Evolutionary conservation across 2,113 vertebrate genomes (phyloP).

Genomic region (Taurulus bubalis): DNA sequence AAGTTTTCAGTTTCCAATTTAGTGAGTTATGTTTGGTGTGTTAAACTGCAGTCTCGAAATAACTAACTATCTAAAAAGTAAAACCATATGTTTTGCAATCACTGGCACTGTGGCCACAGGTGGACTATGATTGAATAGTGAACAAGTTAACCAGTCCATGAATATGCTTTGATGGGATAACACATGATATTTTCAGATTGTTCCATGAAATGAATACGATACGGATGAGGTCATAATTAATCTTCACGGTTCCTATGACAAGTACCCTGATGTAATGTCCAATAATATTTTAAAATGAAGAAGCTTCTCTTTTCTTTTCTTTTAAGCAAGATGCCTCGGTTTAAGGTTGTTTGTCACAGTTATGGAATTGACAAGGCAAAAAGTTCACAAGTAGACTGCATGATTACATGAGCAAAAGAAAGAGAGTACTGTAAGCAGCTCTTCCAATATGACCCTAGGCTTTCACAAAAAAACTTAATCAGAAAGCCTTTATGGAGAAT

Average conservation of each 20-base stretch:
- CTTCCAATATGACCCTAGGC: constrained; percentile 2
- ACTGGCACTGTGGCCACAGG: not conserved
- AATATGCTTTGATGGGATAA: not conserved
- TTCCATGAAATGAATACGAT: not conserved
- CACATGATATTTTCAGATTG: not conserved
- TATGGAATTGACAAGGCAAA: not conserved
- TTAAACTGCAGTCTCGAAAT: not conserved
- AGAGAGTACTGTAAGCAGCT: not conserved
- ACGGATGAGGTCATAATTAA: not conserved
- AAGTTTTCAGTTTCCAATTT: not conserved
- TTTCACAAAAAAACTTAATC: not conserved
- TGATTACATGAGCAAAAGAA: not conserved
- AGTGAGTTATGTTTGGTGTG: not conserved
- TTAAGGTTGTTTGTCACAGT: not conserved
- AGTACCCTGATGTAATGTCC: not conserved
- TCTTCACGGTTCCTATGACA: not conserved
- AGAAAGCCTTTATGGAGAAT: constrained; percentile 1
- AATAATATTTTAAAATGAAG: not conserved
- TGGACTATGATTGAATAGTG: not conserved
- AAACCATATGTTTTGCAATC: not conserved
- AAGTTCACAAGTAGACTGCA: not conserved
- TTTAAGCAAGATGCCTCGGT: not conserved
- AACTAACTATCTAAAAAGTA: not conserved
- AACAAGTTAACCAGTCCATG: not conserved
- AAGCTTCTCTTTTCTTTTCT: not conserved